A percentile compares a stretch with the other conserved stretches of the same genome.
Evolutionary conservation across 2,888 invertebrate species (phyloP).

Genomic region (Lasioglossum pauxillum): DNA sequence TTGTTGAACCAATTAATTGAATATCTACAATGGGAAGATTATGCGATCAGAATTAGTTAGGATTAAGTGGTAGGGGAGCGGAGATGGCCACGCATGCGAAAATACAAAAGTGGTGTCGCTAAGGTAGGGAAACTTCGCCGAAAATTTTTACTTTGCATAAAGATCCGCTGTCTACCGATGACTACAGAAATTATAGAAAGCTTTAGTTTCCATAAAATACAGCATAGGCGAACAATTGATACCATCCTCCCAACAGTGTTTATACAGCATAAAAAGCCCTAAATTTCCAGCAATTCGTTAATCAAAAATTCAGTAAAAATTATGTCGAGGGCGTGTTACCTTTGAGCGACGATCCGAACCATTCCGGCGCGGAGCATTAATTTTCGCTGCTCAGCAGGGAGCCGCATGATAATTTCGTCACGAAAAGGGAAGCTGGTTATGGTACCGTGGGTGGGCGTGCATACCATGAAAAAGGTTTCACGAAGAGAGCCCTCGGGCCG

Average conservation of each 20-base stretch:
- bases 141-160: no score
- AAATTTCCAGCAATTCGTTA: neutral
- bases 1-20: no score
- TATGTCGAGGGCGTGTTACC: neutral
- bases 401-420: slow-evolving; percentile 1
- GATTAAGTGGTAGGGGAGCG: no score
- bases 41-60: no score
- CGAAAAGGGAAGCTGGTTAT: neutral
- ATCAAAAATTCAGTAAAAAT: neutral
- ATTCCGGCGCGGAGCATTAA: neutral
- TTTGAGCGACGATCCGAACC: neutral
- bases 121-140: no score
- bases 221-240: neutral
- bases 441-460: neutral
- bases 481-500: neutral
- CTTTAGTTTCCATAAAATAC: neutral
- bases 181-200: no score
- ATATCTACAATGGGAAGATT: no score
- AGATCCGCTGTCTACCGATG: no score
- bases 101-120: no score
- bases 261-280: no score
- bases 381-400: neutral
- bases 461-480: neutral
- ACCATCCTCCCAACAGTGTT: neutral
- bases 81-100: no score